A percentile compares a stretch with the other conserved stretches of the same genome.
Conservation (phyloP, 2,113 vertebrate genomes). For the Erinaceus europaeus region DNA sequence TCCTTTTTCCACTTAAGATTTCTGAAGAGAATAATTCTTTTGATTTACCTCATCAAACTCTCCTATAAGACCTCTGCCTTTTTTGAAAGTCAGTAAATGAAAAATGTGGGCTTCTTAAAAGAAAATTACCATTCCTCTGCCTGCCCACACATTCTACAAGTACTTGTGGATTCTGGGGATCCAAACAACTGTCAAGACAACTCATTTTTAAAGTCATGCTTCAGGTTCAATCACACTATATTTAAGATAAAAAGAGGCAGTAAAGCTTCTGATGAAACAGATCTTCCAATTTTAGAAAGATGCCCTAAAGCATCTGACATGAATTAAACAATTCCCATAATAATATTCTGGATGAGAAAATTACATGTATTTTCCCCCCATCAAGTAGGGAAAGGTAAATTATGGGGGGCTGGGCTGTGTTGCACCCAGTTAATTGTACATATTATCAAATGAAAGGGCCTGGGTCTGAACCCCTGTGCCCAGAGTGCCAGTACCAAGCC, state of each 20-base stretch:
- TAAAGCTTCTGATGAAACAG: not conserved
- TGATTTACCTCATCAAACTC: too few species aligned
- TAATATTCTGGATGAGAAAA: not conserved
- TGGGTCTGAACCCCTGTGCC: too few species aligned
- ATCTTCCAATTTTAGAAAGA: not conserved
- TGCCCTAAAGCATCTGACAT: not conserved
- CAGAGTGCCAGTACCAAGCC: too few species aligned
- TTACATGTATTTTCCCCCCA: not conserved
- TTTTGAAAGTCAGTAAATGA: not conserved
- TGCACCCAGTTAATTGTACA: too few species aligned
- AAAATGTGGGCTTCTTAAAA: not conserved
- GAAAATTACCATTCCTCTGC: not conserved
- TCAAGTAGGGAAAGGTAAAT: not conserved
- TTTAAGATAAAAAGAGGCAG: not conserved
- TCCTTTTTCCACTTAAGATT: too few species aligned
- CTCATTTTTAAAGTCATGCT: not conserved
- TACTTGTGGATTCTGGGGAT: not conserved
- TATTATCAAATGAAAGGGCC: too few species aligned
- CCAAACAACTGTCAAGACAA: not conserved
- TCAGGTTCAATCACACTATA: not conserved
- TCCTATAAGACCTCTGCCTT: not conserved
- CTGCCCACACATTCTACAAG: not conserved
- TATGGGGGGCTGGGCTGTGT: too few species aligned
- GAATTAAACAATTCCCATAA: not conserved
- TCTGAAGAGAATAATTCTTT: too few species aligned